Evolutionary conservation across 2,113 vertebrate genomes (phyloP).

Genomic region (western clawed frog (Xenopus tropicalis)): UCB_Xtro_10.0 CM004443.2:63775001-63775500

Average conservation of each 20-base stretch:
- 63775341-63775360: conserved; percentile 21
- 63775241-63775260: conserved; percentile 38
- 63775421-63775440: neutral
- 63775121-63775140: conserved; percentile 2
- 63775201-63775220: conserved; percentile 38
- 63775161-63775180: conserved; percentile 26
- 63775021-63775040: conserved; percentile 7
- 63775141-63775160: conserved; percentile 13
- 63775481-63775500: neutral
- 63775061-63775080: conserved; percentile 22
- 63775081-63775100: conserved; percentile 13
- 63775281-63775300: conserved; percentile 30
- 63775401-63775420: conserved; percentile 12
- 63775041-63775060: conserved; percentile 40
- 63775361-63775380: conserved; percentile 31
- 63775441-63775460: neutral
- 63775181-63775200: conserved; percentile 28
- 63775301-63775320: conserved; percentile 32
- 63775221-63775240: conserved; percentile 37
- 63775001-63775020: conserved; percentile 6
- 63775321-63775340: conserved; percentile 39
- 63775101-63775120: conserved; percentile 24
- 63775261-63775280: conserved; percentile 34
- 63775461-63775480: neutral
- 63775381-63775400: conserved; percentile 27